Conservation (phyloP, 2,797 vertebrate genomes). For the Diplodus puntazzo region DNA sequence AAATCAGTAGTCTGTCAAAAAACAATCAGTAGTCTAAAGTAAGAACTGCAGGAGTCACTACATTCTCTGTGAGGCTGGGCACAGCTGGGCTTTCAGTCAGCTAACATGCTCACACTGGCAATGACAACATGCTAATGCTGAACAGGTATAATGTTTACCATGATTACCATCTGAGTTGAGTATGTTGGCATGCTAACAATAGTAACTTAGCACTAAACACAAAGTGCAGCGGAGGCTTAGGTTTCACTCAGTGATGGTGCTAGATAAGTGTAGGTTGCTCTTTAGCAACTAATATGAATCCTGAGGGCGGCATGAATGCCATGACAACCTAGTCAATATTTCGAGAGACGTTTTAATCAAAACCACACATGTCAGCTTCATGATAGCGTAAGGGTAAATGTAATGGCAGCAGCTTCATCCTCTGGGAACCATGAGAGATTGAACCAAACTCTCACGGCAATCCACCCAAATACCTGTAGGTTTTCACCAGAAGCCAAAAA, state of each 20-base stretch:
- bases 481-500: too few relatives aligned
- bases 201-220: neutral
- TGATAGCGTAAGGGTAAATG: too few relatives aligned
- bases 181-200: neutral
- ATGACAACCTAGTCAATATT: too few relatives aligned
- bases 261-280: neutral
- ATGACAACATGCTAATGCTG: neutral
- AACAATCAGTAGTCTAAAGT: neutral
- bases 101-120: neutral
- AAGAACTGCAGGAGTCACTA: neutral
- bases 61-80: neutral
- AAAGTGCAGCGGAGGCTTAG: neutral
- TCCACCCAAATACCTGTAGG: too few relatives aligned
- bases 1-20: neutral
- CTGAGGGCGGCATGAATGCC: too few relatives aligned
- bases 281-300: too few relatives aligned
- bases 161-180: neutral
- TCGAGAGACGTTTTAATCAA: too few relatives aligned
- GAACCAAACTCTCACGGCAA: too few relatives aligned
- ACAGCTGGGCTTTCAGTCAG: too few relatives aligned
- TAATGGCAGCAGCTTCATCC: too few relatives aligned
- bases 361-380: too few relatives aligned
- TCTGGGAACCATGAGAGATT: too few relatives aligned
- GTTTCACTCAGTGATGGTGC: neutral
- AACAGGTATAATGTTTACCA: neutral